phyloP scores from a whole-genome alignment of 53 echinoderm and acorn worm genomes.

The Zoroaster sp. region DNA sequence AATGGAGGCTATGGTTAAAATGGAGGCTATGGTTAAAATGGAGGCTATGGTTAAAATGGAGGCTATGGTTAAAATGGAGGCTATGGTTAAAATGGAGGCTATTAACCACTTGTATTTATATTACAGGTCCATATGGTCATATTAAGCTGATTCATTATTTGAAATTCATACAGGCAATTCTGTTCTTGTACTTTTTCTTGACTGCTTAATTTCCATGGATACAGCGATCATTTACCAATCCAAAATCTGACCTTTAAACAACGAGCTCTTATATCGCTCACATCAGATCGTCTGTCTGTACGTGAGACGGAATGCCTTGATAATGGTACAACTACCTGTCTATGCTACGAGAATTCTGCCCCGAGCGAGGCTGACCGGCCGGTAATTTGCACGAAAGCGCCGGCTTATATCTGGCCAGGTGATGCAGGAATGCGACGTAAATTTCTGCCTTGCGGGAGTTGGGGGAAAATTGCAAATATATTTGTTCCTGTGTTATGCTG shows the following conservation, averaged over 20 bases:
- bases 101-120: too few relatives aligned
- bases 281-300: neutral
- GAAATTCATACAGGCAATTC: too few relatives aligned
- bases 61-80: too few relatives aligned
- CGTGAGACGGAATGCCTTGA: conserved; percentile 4
- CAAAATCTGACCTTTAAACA: neutral
- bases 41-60: too few relatives aligned
- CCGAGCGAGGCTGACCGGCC: neutral
- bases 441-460: neutral
- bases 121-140: too few relatives aligned
- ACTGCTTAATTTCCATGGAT: too few relatives aligned
- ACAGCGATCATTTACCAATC: neutral
- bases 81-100: too few relatives aligned
- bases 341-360: neutral
- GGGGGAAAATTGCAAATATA: neutral
- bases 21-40: too few relatives aligned
- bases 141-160: too few relatives aligned
- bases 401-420: neutral
- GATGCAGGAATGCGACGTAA: conserved; percentile 5
- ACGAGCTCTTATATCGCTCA: neutral
- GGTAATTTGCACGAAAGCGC: conserved; percentile 19
- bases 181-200: too few relatives aligned
- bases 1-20: too few relatives aligned
- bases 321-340: neutral
- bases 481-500: neutral